Evolutionary conservation across 2,888 invertebrate species (phyloP), one percentile per base, ranked within the genome.

Genomic region (Lymantria dispar): DNA sequence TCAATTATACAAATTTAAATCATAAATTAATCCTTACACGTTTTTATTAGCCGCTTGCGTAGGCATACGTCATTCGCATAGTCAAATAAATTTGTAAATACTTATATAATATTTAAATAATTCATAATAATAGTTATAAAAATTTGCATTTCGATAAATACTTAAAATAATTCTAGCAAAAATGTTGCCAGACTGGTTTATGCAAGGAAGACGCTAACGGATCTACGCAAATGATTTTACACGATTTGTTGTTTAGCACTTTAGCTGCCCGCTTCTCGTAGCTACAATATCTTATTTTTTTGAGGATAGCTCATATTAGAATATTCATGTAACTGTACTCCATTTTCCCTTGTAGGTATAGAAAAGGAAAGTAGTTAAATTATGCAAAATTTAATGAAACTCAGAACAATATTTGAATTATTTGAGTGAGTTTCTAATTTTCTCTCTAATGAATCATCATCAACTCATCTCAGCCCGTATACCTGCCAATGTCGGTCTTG

Each of bases 221-320:
- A 43, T 46, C 54, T 62, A 38, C 43, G 51, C 51, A 47, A 59
- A 58, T 56, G 48, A 48, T 41, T 55, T 60, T 58, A 54, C 72
- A 68, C 53, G 63, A 64, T 63, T 60, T 68, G 50, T 62, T 57
- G 54, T 63, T 74, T 72, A 74, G 61, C 68, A 71, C 68, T 58
- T 59, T 63, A 50, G 55, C 64, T 50, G 65, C 59, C 56, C 49
- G 44, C 48, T 60, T 58, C 48, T 51, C 11, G 7, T 52, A 33
- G 39, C 48, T 50, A 47, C 13, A 43, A 39, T 49, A 14, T 47
- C 36, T 49, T 22, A 2, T 22, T 10, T 22, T 41, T 51, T 50
- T 1, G 31, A 39, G 22, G 13, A 5, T 9, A 30, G 8, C 30
- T 37, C 40, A 29, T 22, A 46, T 40, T 40, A 12, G 30, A 29